These are phyloP conservation scores for Campoletis sonorensis DNA, from an alignment of 1,140 invertebrate genomes.

Conservation along the genomic window DNA sequence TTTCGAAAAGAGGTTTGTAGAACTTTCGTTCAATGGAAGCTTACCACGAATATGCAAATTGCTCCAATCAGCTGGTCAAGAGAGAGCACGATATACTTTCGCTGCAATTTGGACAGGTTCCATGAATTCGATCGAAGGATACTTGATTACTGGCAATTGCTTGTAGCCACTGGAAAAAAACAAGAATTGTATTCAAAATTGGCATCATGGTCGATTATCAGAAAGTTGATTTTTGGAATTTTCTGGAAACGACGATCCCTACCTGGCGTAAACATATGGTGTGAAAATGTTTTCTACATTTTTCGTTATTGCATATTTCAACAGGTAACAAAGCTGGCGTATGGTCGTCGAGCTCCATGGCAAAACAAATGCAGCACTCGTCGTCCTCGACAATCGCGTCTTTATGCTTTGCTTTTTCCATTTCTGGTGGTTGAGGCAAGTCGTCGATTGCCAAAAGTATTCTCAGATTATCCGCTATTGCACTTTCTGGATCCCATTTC, in stretches of 20 bases:
- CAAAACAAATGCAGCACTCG: conserved; percentile 75
- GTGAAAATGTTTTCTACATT: conserved; percentile 70
- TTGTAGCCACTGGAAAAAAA: conserved; percentile 73
- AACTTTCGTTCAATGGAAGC: not conserved
- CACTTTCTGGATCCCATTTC: conserved; percentile 65
- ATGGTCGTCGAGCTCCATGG: conserved; percentile 60
- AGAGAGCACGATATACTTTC: conserved; percentile 67
- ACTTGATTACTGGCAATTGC: conserved; percentile 65
- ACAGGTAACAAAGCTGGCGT: conserved; percentile 56
- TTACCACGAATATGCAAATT: conserved; percentile 29
- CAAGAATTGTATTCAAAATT: conserved; percentile 44
- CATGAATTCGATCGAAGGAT: conserved; percentile 69
- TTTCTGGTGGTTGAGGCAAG: conserved; percentile 61
- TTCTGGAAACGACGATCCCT: not conserved
- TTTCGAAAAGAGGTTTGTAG: too few relatives aligned
- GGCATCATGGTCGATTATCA: not conserved
- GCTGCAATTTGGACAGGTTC: conserved; percentile 70
- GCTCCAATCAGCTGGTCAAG: conserved; percentile 42
- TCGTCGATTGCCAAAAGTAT: conserved; percentile 63
- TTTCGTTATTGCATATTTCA: conserved; percentile 70
- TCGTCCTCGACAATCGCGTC: conserved; percentile 61
- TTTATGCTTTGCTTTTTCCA: conserved; percentile 26
- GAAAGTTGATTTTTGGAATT: conserved; percentile 21
- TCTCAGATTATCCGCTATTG: conserved; percentile 66
- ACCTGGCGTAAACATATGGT: conserved; percentile 68